These are phyloP conservation scores for Mesoclemmys tuberculata DNA, from an alignment of 2,113 vertebrate species.

Conservation along the genomic window DNA sequence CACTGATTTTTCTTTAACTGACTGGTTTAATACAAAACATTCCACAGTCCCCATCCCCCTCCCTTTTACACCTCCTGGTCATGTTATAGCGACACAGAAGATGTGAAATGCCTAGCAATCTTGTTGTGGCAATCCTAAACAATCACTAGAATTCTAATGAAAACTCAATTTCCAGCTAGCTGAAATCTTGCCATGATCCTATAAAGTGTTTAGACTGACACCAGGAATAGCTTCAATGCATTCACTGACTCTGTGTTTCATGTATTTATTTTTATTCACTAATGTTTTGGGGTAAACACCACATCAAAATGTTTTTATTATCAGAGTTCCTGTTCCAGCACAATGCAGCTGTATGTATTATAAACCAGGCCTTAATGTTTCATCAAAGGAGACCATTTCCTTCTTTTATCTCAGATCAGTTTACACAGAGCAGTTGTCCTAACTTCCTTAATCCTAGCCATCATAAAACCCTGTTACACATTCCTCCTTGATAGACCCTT, in stretches of 20 bases:
- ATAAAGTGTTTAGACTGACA: not conserved
- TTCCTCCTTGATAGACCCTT: not conserved
- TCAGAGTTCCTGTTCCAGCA: slow-evolving; percentile 55
- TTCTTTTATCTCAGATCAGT: slow-evolving; percentile 48
- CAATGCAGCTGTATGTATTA: slow-evolving; percentile 51
- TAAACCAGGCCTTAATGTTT: slow-evolving; percentile 31
- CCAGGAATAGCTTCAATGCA: not conserved
- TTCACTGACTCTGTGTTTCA: not conserved
- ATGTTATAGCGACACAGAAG: accelerated
- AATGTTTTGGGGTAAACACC: slow-evolving; percentile 47
- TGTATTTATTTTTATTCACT: slow-evolving; percentile 51
- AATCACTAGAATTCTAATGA: not conserved
- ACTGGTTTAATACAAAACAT: not conserved
- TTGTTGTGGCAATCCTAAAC: not conserved
- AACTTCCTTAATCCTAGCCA: slow-evolving; percentile 38
- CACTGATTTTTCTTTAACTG: slow-evolving; percentile 1
- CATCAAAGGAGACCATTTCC: slow-evolving; percentile 55
- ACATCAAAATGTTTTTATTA: slow-evolving; percentile 64
- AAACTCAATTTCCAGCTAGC: not conserved
- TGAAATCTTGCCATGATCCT: not conserved
- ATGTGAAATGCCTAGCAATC: not conserved
- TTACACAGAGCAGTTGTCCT: slow-evolving; percentile 19
- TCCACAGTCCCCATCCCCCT: not conserved
- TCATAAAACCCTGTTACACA: slow-evolving; percentile 22
- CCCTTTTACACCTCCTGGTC: not conserved